Base-by-base conservation (phyloP, 2,888 invertebrate species). In the Nomada flava region DNA sequence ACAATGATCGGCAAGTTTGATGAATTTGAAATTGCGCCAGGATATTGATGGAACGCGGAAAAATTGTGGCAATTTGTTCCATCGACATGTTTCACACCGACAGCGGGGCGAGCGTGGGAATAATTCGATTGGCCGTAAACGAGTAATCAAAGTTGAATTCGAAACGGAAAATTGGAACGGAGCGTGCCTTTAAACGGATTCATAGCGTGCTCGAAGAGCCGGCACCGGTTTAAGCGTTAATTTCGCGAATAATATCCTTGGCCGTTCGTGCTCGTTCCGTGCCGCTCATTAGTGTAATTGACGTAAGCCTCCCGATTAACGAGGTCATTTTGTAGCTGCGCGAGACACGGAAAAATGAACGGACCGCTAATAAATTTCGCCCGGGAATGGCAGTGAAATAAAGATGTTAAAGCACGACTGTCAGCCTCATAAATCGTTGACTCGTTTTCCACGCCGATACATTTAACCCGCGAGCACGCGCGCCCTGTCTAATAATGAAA, bases 241-340 rank as follows among this genome's bases (percentile, higher is more conserved):
- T 70, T 83, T 82, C 20, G 13, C 15, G 73, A 71, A 57, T 86
- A 85, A 87, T 80, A 80, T 76, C 62, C 75, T 79, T 73, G 77
- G 72, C 55, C 70, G 78, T 50, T 47, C 47, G 65, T 64, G 76
- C 57, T 82, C 62, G 80, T 73, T 67, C 7, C 60, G 65, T 18
- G 44, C 44, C 62, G 67, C 76, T 85, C 82, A 81, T 87, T 87
- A 86, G 71, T 75, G 84, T 87, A 86, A 87, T 87, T 85, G 86
- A 76, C 77, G 77, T 86, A 86, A 83, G 85, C 87, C 77, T 85
- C 71, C 76, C 87, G 85, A 86, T 86, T 86, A 86, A 86, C 78
- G 84, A 80, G 82, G 62, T 42, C 78, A 64, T 85, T 87, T 81
- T 76, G 84, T 81, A 69, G 36, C 50, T 64, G 73, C 23, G 64